Evolutionary conservation across 2,113 vertebrate genomes (phyloP).

Genomic region (Thunnus thynnus): DNA sequence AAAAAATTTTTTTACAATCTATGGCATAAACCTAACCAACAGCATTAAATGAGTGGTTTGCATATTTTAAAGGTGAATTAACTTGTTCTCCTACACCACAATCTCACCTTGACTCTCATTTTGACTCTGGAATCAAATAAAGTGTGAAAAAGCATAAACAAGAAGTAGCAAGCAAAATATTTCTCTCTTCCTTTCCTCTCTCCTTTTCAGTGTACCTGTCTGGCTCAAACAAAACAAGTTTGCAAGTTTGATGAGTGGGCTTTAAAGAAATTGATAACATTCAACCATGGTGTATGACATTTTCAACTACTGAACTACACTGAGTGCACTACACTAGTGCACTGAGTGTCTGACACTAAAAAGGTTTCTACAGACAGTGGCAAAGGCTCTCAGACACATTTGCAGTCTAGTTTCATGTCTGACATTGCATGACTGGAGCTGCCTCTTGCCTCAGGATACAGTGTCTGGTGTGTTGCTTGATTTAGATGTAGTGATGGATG

Average conservation of each 20-base stretch:
- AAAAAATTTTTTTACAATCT: no score
- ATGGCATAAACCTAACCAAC: no score
- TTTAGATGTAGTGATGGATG: constrained; percentile 24
- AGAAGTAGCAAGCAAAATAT: not conserved
- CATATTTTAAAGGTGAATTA: no score
- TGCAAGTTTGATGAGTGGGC: constrained; percentile 2
- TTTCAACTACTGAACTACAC: constrained; percentile 27
- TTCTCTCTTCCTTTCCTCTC: not conserved
- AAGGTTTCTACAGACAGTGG: constrained; percentile 26
- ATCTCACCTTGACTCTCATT: no score
- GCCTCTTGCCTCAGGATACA: constrained; percentile 32
- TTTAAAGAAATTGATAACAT: constrained; percentile 18
- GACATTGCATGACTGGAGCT: constrained; percentile 39
- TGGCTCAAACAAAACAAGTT: not conserved
- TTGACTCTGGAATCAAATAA: no score
- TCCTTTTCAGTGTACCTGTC: constrained; percentile 5
- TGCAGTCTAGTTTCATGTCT: constrained; percentile 8
- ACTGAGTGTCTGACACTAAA: constrained; percentile 20
- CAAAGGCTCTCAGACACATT: constrained; percentile 43
- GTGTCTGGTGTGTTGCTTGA: constrained; percentile 23
- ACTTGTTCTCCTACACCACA: no score
- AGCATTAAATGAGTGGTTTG: no score
- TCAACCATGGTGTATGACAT: constrained; percentile 3
- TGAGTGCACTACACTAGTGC: not conserved
- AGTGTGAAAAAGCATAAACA: no score